Conservation (phyloP, 2,113 vertebrate genomes). For the Mohoua ochrocephala region DNA sequence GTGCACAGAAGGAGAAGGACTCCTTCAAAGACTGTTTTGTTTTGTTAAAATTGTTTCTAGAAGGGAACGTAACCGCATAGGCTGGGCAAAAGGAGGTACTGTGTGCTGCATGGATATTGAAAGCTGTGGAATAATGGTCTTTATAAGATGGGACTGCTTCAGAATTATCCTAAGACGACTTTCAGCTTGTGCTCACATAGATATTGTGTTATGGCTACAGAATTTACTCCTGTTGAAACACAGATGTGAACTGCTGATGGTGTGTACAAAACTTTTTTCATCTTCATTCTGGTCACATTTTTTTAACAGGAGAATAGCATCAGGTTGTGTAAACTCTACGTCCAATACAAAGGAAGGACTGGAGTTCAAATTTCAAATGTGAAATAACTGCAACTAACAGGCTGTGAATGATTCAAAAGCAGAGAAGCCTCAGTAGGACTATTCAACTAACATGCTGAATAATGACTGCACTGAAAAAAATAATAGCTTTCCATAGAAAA, state of each 20-base stretch:
- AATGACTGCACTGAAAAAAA: not conserved
- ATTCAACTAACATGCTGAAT: not conserved
- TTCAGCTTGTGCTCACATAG: not conserved
- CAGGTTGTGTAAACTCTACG: not conserved
- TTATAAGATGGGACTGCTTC: not conserved
- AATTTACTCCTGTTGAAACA: not conserved
- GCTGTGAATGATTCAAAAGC: slow-evolving; percentile 16
- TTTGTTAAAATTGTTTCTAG: not conserved
- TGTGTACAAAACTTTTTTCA: not conserved
- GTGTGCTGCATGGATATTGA: not conserved
- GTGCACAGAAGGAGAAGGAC: not conserved
- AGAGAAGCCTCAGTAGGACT: not conserved
- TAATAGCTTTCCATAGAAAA: not conserved
- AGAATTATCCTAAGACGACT: not conserved
- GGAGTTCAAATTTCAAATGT: slow-evolving; percentile 14
- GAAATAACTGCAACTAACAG: slow-evolving; percentile 4
- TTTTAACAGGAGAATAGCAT: not conserved
- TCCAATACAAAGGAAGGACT: not conserved
- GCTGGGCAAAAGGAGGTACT: not conserved
- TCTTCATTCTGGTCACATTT: not conserved
- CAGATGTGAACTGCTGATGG: not conserved
- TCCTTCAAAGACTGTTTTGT: not conserved
- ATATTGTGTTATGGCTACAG: not conserved
- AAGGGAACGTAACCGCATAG: not conserved
- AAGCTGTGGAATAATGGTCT: not conserved